Evolutionary conservation across 1,140 invertebrate genomes (phyloP), one percentile per base, ranked within the genome.

Genomic region (Chironomus striatipennis): DNA sequence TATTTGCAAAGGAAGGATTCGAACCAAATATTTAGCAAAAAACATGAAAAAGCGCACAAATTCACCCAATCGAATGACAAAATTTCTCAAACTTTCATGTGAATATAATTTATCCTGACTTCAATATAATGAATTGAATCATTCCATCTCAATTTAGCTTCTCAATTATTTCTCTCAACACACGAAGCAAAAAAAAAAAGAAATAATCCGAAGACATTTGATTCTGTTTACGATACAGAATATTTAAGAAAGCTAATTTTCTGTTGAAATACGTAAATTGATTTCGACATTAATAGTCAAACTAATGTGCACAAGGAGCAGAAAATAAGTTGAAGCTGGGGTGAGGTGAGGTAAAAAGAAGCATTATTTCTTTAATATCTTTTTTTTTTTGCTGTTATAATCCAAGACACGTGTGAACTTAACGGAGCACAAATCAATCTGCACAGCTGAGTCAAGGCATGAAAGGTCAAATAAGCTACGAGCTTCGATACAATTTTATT

Each of bases 231-330:
- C 24, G 8, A 57, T n/a, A 57, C n/a, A 10, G 15, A 57, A 57
- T 57, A n/a, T 57, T n/a, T 57, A 15, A 57, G 12, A 12, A 34
- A 34, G 24, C 24, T 5, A 34, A 34, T 34, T 34, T 34, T n/a
- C n/a, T 57, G 47, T 57, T n/a, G 47, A 57, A 57, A n/a, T n/a
- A 57, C 47, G 47, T n/a, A 57, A n/a, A 57, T 57, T 57, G 47
- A 15, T 57, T 57, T 57, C 47, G 47, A 57, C 47, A 57, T 57
- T 57, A 57, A 57, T 57, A n/a, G 47, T 57, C 47, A 57, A 57
- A 57, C 12, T 57, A n/a, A 57, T 34, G 24, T 34, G 24, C 24
- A 34, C 1, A 34, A 34, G 24, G 24, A 34, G 24, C 24, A 34
- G 24, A 34, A 34, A n/a, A 34, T 34, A 5, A 34, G 24, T 34